Base-by-base conservation (phyloP, 2,888 invertebrate species). In the Eristalis pertinax region DNA sequence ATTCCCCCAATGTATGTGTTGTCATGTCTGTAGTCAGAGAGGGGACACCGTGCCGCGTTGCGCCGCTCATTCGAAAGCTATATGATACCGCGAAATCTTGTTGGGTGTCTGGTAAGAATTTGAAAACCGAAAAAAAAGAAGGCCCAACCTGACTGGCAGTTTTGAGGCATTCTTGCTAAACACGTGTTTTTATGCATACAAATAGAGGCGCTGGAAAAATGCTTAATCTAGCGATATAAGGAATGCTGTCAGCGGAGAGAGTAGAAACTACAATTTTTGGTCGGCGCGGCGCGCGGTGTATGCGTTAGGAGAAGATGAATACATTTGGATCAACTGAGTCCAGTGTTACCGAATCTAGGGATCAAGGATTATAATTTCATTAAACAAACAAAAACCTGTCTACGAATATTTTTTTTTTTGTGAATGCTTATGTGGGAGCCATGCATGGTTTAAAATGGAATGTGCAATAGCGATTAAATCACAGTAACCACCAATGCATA, bases 21-120 rank as follows among this genome's bases (percentile, higher is more conserved):
- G 41, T 60, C 75, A 50, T 62, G 70, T 78, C 74, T 88, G 89
- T 89, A 64, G 11, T 43, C 60, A 70, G 79, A 43, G 62, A 19
- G 19, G 19, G 7, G 19, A 7, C 50, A 1, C 19, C n/a, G n/a
- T n/a, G 4, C 43, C 43, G 43, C 43, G 43, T n/a, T 7, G 50
- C 58, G 32, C 24, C 29, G 8, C 43, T 24, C 58, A 78, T 69
- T 74, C 80, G 65, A 75, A 83, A 79, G 82, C 86, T 86, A 86
- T 83, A 78, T 75, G 82, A 83, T 78, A 78, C 86, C 78, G 83
- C 86, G 67, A 86, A 78, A 79, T 86, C 83, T 86, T 74, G 78
- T 79, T 79, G 69, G 74, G 67, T 78, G 78, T 74, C 80, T 56
- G 62, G 82, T 35, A 63, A 63, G 78, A 83, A 83, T 83, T 78